phyloP scores from a whole-genome alignment of 2,797 vertebrate genomes.

The Schizopygopsis pylzovi region DNA sequence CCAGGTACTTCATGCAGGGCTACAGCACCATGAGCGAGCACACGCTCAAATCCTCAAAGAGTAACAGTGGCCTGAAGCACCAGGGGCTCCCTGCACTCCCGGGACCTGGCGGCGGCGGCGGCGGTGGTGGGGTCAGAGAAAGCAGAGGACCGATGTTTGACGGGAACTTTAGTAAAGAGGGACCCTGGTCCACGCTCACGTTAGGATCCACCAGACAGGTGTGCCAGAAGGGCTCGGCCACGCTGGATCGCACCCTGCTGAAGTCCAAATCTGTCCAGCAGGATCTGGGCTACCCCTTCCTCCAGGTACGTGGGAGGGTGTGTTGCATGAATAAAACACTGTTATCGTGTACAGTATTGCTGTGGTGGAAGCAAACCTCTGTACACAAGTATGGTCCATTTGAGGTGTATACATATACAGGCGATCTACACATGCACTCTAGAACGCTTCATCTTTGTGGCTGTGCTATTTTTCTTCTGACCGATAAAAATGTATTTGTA shows the following conservation, averaged over 20 bases:
- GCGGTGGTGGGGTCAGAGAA: slow-evolving; percentile 78
- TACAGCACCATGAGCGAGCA: slow-evolving; percentile 96
- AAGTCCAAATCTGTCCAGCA: slow-evolving; percentile 99
- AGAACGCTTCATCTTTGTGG: neutral
- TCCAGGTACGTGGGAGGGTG: slow-evolving; percentile 86
- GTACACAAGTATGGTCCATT: neutral
- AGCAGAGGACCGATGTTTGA: slow-evolving; percentile 75
- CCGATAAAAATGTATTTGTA: neutral
- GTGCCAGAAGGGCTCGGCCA: slow-evolving; percentile 94
- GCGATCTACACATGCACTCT: too few species aligned
- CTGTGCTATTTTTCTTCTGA: neutral
- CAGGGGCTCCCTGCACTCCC: slow-evolving; percentile 75
- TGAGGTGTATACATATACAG: neutral
- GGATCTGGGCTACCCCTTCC: slow-evolving; percentile 93
- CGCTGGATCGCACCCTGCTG: slow-evolving; percentile 94
- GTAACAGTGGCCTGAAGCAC: slow-evolving; percentile 90
- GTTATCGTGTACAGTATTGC: neutral
- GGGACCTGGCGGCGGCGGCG: slow-evolving; percentile 73
- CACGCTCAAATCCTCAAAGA: slow-evolving; percentile 91
- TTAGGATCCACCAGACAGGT: slow-evolving; percentile 93
- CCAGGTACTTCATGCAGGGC: slow-evolving; percentile 91
- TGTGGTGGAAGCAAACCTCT: neutral
- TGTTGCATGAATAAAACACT: slow-evolving; percentile 44
- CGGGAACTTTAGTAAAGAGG: slow-evolving; percentile 90
- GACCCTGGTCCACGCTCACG: slow-evolving; percentile 95